Base-by-base conservation (phyloP, 2,797 vertebrate genomes). In the Iguana delicatissima region DNA sequence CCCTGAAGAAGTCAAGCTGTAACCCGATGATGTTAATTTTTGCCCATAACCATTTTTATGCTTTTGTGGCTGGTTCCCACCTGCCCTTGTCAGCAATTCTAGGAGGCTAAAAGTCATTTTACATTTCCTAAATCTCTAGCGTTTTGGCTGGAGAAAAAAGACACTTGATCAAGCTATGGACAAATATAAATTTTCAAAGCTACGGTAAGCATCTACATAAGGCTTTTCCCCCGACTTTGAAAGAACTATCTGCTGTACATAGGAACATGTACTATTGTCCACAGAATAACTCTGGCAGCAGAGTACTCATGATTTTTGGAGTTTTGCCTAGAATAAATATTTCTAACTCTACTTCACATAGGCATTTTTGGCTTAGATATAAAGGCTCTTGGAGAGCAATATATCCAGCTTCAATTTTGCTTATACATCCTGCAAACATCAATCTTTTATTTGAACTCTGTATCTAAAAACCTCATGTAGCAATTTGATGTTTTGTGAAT, bases 321-420 rank as follows among this genome's bases (percentile, higher is more conserved):
- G 94, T 94, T 94, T 92, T 95, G 95, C 96, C 96, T 96, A 94
- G 81, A 94, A 96, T 96, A 96, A 96, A 96, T 96, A 96, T 96
- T 96, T 96, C 96, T 95, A 95, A 96, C 86, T 95, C 94, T 95
- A 93, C 87, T 96, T 89, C 94, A 92, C 96, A 94, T 96, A 96
- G 95, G 95, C 95, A 96, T 96, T 95, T 94, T 96, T 96, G 96
- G 96, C 95, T 95, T 91, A 89, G 93, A 96, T 94, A 95, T 94
- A 96, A 96, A 96, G 92, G 90, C 18, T 0, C 94, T 95, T 77
- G 32, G 90, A 96, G 94, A 96, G 96, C 95, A 94, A 96, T 96
- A 95, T 93, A 95, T 95, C 94, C 93, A 96, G 91, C 89, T 90
- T 94, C 92, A 90, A 90, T 96, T 96, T 93, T 95, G 94, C 95